Base-by-base conservation (phyloP, 92 coral and sea anemone species). In the Palythoa heliodiscus region DNA sequence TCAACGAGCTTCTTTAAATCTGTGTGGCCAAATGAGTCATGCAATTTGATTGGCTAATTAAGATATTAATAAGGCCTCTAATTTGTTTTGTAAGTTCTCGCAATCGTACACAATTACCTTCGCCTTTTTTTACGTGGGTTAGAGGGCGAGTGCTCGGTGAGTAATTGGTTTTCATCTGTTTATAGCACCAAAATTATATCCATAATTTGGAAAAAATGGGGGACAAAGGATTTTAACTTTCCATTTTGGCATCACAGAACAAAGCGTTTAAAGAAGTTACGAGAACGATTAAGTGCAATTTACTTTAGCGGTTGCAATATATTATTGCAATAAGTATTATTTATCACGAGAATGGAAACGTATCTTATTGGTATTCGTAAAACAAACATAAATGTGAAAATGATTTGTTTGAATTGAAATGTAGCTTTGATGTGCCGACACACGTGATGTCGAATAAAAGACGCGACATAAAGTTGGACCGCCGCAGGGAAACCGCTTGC, bases 401-500 rank as follows among this genome's bases (percentile, higher is more conserved):
- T 86, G 78, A 63, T 86, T 91, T 86, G 89, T 83, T 90, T 92
- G 92, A 78, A 84, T 86, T 77, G 87, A 70, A 76, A 54, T 60
- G 78, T 72, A 76, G 58, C 93, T 93, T 93, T 91, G 95, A 91
- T 83, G 88, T 91, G 86, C 97, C 97, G 97, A 79, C 50, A 82
- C 67, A 72, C 75, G 85, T 93, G 89, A 82, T 66, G 70, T 79
- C 77, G 79, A 52, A 78, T 78, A 84, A 86, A 77, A 80, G 74
- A 80, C 10, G 84, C 75, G 84, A 80, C 60, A 70, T 7, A 64
- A 55, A 66, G 74, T 70, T 48, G 84, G 84, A 24, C 53, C 22
- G 84, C 84, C 74, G 74, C 84, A 67, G 84, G 84, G 84, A 80
- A 80, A 52, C 73, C 84, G 73, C 74, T 25, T 7, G 39, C 50